Percentiles rank a stretch among this genome's conserved stretches.
phyloP scores from a whole-genome alignment of 1,140 invertebrate species.

The Dolichoris vasculosae region DNA sequence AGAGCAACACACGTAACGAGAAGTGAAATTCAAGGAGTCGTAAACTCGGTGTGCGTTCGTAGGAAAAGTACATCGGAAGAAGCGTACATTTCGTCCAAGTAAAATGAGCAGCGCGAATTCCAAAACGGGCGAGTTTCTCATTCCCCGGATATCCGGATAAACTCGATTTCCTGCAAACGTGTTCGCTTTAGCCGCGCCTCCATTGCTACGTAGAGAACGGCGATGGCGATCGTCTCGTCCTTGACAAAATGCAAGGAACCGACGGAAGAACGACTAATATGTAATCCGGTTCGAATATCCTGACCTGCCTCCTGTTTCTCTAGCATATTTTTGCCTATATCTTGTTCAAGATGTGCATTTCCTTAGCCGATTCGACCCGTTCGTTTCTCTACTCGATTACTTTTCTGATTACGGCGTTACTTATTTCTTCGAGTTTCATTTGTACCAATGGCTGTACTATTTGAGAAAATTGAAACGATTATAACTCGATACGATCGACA shows the following conservation, averaged over 20 bases:
- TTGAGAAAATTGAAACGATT: too few species aligned
- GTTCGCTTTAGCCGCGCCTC: conserved; percentile 11
- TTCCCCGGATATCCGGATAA: conserved; percentile 55
- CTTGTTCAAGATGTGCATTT: conserved; percentile 26
- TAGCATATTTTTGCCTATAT: not conserved
- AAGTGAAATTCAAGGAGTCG: not conserved
- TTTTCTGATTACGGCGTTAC: not conserved
- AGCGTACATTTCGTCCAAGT: not conserved
- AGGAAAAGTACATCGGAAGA: not conserved
- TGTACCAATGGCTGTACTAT: too few species aligned
- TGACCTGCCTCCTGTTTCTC: conserved; percentile 43
- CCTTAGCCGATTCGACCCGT: not conserved
- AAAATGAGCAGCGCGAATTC: not conserved
- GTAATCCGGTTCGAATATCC: conserved; percentile 66
- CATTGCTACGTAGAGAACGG: not conserved
- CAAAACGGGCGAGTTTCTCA: conserved; percentile 8
- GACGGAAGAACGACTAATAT: conserved; percentile 59
- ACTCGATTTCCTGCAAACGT: conserved; percentile 59
- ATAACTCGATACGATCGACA: too few species aligned
- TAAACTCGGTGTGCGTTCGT: not conserved
- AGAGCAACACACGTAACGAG: not conserved
- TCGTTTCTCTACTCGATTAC: not conserved
- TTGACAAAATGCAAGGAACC: not conserved
- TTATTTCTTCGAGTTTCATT: too few species aligned
- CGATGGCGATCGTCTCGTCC: conserved; percentile 9